Percentiles rank a stretch among this genome's conserved stretches.
Conservation (phyloP, 2,797 vertebrate genomes). For the Hemibagrus guttatus region DNA sequence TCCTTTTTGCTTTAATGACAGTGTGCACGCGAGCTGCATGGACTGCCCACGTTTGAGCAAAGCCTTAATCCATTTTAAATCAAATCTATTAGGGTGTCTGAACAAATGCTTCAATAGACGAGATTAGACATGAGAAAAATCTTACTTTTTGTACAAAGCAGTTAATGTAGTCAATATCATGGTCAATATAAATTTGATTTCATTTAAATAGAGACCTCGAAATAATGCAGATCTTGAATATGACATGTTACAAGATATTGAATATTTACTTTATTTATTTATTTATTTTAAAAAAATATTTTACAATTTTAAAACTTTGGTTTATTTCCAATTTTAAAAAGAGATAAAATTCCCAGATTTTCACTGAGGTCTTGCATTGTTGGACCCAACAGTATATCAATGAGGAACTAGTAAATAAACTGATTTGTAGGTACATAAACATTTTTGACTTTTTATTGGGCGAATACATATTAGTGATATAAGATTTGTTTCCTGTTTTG, state of each 20-base stretch:
- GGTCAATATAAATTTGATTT: not conserved
- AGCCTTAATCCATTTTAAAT: too few species aligned
- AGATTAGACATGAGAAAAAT: not conserved
- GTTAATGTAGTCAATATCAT: not conserved
- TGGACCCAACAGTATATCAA: not conserved
- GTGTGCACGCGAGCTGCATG: not conserved
- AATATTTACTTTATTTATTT: not conserved
- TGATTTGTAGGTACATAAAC: not conserved
- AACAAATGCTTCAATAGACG: not conserved
- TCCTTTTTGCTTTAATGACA: not conserved
- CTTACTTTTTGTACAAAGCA: not conserved
- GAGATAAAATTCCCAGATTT: not conserved
- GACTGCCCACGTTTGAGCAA: not conserved
- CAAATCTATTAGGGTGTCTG: not conserved
- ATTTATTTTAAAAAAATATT: not conserved
- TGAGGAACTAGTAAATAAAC: not conserved
- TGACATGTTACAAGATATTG: not conserved
- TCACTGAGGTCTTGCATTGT: not conserved
- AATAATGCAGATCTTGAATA: not conserved
- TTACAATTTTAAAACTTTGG: not conserved
- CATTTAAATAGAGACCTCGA: not conserved
- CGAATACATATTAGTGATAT: not conserved
- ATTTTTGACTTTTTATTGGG: not conserved
- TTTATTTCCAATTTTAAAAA: not conserved
- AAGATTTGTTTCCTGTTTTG: not conserved